phyloP scores from a whole-genome alignment of 2,797 vertebrate genomes.

The Rhodeus uyekii region DNA sequence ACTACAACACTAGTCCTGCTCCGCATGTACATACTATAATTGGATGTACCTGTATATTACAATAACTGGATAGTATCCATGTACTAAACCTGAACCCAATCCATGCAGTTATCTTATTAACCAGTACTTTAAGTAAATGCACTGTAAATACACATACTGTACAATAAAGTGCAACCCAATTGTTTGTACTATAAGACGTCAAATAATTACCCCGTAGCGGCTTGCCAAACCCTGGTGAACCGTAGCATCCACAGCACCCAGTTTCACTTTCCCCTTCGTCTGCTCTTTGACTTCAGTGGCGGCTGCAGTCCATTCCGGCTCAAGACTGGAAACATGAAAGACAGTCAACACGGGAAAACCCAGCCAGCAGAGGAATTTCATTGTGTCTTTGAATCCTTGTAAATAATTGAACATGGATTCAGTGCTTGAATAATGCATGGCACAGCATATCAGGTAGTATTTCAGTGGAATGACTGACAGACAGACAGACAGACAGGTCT shows the following conservation, averaged over 20 bases:
- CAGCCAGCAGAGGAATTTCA: conserved; percentile 1
- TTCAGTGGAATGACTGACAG: conserved; percentile 4
- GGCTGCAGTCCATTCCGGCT: conserved; percentile 95
- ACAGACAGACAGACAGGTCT: not conserved
- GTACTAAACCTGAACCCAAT: too few species aligned
- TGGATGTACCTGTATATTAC: too few species aligned
- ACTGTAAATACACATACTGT: not conserved
- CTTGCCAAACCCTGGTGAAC: conserved; percentile 83
- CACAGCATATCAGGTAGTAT: not conserved
- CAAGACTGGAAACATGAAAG: conserved; percentile 67
- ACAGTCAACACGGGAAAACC: not conserved
- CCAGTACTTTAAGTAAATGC: not conserved
- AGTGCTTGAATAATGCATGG: not conserved
- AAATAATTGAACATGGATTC: conserved; percentile 16
- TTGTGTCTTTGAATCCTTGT: not conserved
- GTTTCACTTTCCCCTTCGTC: conserved; percentile 90
- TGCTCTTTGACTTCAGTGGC: conserved; percentile 90
- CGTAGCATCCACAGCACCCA: conserved; percentile 92
- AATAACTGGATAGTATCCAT: too few species aligned
- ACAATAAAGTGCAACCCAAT: not conserved
- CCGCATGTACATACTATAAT: too few species aligned
- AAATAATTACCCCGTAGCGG: conserved; percentile 84
- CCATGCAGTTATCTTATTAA: not conserved
- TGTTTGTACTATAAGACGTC: not conserved
- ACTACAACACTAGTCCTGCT: too few species aligned